Evolutionary conservation across 2,888 invertebrate genomes (phyloP).

Genomic region (Pachycephus smyrnensis): DNA sequence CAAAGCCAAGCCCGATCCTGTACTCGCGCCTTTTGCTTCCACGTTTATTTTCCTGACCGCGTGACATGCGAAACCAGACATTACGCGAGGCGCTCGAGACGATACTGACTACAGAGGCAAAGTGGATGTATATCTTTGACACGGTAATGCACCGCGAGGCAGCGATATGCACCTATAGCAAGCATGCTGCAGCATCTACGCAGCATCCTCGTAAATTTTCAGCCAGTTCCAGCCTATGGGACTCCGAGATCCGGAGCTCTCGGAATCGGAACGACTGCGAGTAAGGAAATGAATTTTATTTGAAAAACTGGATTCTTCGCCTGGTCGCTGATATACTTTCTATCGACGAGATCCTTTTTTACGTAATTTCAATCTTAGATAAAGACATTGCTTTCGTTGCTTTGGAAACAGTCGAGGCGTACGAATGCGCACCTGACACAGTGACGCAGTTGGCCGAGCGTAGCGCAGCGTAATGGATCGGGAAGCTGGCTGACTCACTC

Average conservation of each 20-base stretch:
- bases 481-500: slow-evolving; percentile 33
- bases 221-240: not conserved
- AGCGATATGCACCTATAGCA: not conserved
- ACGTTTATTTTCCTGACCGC: not conserved
- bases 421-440: slow-evolving; percentile 12
- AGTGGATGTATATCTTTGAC: slow-evolving; percentile 8
- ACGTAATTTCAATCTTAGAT: not conserved
- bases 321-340: not conserved
- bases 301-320: not conserved
- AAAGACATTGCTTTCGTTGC: not conserved
- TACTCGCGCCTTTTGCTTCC: not conserved
- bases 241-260: not conserved
- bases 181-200: not conserved
- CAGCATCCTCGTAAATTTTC: not conserved
- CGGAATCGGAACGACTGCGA: not conserved
- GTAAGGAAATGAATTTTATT: not conserved
- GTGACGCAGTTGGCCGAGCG: not conserved
- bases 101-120: not conserved
- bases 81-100: not conserved
- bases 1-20: not conserved
- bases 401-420: not conserved
- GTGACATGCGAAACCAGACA: slow-evolving; percentile 1
- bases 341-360: not conserved
- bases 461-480: not conserved
- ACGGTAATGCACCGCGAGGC: slow-evolving; percentile 5